Base-by-base conservation (phyloP, 2,888 invertebrate genomes). In the Pseudoips prasinana region DNA sequence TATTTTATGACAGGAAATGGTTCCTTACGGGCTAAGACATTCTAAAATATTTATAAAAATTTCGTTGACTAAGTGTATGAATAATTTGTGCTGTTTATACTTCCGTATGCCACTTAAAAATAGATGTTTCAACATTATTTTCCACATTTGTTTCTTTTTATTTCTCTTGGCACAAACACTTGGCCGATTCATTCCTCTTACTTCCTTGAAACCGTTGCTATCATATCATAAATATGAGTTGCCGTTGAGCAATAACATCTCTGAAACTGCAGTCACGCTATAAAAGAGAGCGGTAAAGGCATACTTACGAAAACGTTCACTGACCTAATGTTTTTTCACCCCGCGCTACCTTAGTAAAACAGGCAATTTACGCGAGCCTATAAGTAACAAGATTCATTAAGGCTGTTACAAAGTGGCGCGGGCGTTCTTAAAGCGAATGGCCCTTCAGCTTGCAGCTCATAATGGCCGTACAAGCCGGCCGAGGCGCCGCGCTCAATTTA, bases 341-440 rank as follows among this genome's bases (percentile, higher is more conserved):
- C 60, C 57, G 48, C 57, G 58, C 58, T 60, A 66, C 71, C 74
- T 77, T 77, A 76, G 78, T 77, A 74, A 84, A 83, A 78, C 82
- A 73, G 83, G 85, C 77, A 84, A 88, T 87, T 87, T 84, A 79
- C 79, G 79, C 73, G 71, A 75, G 80, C 84, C 84, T 86, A 85
- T 86, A 85, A 88, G 87, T 86, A 87, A 86, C 86, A 78, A 84
- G 85, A 86, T 88, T 88, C 85, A 87, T 88, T 88, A 88, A 83
- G 77, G 78, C 73, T 70, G 83, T 86, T 86, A 87, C 87, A 87
- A 86, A 88, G 87, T 88, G 80, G 84, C 81, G 75, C 82, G 67
- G 77, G 73, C 83, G 84, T 84, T 86, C 87, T 87, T 87, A 84
- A 84, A 87, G 85, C 83, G 86, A 87, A 87, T 87, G 84, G 85